Percentiles rank a stretch among this genome's conserved stretches.
Evolutionary conservation across 1,140 invertebrate genomes (phyloP).

Genomic region (Calephelis nemesis): DNA sequence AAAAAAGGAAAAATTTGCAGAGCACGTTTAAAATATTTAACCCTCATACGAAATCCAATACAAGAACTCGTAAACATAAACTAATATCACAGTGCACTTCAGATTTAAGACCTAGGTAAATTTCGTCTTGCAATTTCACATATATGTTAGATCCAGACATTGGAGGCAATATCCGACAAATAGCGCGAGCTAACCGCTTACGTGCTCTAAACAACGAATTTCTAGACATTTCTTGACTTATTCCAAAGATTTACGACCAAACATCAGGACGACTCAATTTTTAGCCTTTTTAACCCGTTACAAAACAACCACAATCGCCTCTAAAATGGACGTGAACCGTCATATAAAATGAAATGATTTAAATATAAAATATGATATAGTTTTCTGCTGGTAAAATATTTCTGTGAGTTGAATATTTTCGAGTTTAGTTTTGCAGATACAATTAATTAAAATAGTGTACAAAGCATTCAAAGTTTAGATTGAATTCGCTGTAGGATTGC

Average conservation of each 20-base stretch:
- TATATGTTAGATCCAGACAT: conserved; percentile 13
- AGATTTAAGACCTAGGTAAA: conserved; percentile 15
- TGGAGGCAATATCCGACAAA: conserved; percentile 17
- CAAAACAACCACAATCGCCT: conserved; percentile 5
- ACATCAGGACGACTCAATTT: conserved; percentile 20
- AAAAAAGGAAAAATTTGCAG: too few relatives aligned
- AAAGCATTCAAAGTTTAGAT: too few relatives aligned
- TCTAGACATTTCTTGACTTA: conserved; percentile 19
- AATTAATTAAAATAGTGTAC: too few relatives aligned
- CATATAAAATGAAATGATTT: conserved; percentile 6
- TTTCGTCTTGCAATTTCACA: conserved; percentile 20
- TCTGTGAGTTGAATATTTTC: not conserved
- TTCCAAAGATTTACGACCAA: conserved; percentile 12
- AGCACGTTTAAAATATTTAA: too few relatives aligned
- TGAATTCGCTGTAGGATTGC: too few relatives aligned
- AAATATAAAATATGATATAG: conserved; percentile 7
- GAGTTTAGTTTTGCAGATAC: not conserved
- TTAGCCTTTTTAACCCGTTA: conserved; percentile 10
- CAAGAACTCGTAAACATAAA: conserved; percentile 2
- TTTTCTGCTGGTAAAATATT: not conserved
- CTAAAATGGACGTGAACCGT: conserved; percentile 11
- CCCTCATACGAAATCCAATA: conserved; percentile 4
- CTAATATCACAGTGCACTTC: conserved; percentile 5
- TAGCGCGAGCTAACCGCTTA: conserved; percentile 18
- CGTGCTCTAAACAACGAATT: conserved; percentile 19